Base-by-base conservation (phyloP, 2,113 vertebrate species). In the Todiramphus saurophagus region DNA sequence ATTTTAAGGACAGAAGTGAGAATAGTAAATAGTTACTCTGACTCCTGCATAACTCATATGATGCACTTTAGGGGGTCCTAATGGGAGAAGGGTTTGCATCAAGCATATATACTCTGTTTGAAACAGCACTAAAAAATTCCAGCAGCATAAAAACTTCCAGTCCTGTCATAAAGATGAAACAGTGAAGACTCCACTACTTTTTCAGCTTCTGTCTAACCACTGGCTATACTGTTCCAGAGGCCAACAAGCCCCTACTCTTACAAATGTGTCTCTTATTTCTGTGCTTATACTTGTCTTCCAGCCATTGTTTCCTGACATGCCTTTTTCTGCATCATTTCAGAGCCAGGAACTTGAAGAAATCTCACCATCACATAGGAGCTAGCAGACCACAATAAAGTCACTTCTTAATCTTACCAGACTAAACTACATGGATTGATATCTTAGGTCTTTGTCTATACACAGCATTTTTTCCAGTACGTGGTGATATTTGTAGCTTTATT, bases 31-130 rank as follows among this genome's bases (percentile, higher is more conserved):
- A 53, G 30, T 16, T 78, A 19, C 18, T 33, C 33, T 46, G 60
- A 8, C 46, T 69, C 30, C 51, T 85, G 21, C 7, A 14, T n/a
- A 64, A 60, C 12, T 56, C 7, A 6, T 39, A 53, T 1, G 3
- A 79, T 4, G 16, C 6, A 81, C 24, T 7, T 16, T 25, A 37
- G 5, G 12, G 23, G 5, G 39, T 37, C 11, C 12, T 58, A 13
- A 2, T 11, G 0, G 0, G 5, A 53, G 9, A 50, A 77, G 2
- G 9, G 8, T 5, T 18, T 64, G 27, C 8, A 53, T 62, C 14
- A 79, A 62, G 33, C 11, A 7, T n/a, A 27, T 28, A 20, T 55
- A 23, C 13, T n/a, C 28, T 46, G 21, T 78, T 66, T 67, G 55
- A 70, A 64, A 59, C 9, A 63, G 17, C 12, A 35, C 4, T 39